Evolutionary conservation across 1,140 invertebrate genomes (phyloP), one percentile per base, ranked within the genome.

Genomic region (Lordiphosa mommai): DNA sequence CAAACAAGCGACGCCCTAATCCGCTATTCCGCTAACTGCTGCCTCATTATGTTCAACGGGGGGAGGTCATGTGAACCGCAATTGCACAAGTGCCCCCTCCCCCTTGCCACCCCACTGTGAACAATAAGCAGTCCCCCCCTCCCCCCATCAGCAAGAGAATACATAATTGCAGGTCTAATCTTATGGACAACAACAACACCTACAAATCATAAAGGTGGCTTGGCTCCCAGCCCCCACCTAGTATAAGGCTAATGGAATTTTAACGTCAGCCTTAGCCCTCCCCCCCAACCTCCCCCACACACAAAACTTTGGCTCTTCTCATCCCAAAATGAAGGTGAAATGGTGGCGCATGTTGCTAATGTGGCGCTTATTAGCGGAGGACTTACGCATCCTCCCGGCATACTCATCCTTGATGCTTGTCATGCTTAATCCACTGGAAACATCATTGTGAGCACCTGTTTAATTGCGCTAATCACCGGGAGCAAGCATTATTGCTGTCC

Each of bases 361-460:
- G 67, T 85, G 61, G 44, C 61, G 56, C 68, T 70, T 72, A 72
- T 77, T 82, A 72, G 68, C 68, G 56, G 67, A 13, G 20, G 20
- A 52, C 43, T 52, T 63, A 55, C 32, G 43, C 59, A 53, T 20
- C 38, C 47, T 12, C 32, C 48, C 47, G 36, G 48, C 34, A 37
- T 41, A 41, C 37, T 29, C 51, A 56, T 56, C 46, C 60, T 14
- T 32, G 32, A 33, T 20, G 6, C n/a, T 12, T 63, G 60, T 50
- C 23, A 48, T 47, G 65, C 30, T 67, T 87, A 85, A 87, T 87
- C 86, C 69, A 82, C 49, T 73, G 85, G 79, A 82, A 87, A 82
- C 80, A 87, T 86, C 85, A 87, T 87, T 87, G 68, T 79, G 86
- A 87, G 85, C 86, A 87, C 86, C 86, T 87, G 86, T 86, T 85